phyloP scores from a whole-genome alignment of 2,113 vertebrate species.

The Centropristis striata region DNA sequence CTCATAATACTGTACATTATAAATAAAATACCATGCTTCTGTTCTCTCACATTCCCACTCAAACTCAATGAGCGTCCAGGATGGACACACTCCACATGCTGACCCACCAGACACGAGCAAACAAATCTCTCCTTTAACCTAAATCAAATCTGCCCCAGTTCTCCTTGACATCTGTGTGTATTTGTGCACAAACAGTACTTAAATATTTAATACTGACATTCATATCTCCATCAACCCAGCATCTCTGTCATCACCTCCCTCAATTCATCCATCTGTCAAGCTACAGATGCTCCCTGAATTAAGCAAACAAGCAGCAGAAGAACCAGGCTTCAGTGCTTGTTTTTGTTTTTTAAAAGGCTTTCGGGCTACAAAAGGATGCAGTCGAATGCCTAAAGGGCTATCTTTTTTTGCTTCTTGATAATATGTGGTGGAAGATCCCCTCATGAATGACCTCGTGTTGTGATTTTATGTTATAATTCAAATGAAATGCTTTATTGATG shows the following conservation, averaged over 20 bases:
- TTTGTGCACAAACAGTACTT: conserved; percentile 20
- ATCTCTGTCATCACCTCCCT: conserved; percentile 15
- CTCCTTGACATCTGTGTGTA: conserved; percentile 48
- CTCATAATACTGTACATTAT: not conserved
- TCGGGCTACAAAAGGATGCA: conserved; percentile 27
- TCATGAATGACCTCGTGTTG: not conserved
- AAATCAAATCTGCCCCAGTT: conserved; percentile 46
- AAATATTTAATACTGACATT: conserved; percentile 24
- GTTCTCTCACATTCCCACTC: not conserved
- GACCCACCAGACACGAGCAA: conserved; percentile 1
- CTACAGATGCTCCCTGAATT: conserved; percentile 53
- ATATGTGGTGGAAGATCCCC: not conserved
- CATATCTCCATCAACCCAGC: conserved; percentile 15
- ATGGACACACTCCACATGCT: not conserved
- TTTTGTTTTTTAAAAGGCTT: conserved; percentile 20
- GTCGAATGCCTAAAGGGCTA: not conserved
- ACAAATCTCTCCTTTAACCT: conserved; percentile 25
- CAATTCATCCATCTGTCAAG: conserved; percentile 53
- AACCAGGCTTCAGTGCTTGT: not conserved
- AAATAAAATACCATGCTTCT: not conserved
- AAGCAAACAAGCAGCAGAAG: conserved; percentile 28
- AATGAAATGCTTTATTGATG: not conserved
- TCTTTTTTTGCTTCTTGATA: not conserved
- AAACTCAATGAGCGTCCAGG: not conserved
- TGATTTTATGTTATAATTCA: not conserved